Evolutionary conservation across 2,797 vertebrate species (phyloP).

Genomic region (Parotocinclus haroldoi): DNA sequence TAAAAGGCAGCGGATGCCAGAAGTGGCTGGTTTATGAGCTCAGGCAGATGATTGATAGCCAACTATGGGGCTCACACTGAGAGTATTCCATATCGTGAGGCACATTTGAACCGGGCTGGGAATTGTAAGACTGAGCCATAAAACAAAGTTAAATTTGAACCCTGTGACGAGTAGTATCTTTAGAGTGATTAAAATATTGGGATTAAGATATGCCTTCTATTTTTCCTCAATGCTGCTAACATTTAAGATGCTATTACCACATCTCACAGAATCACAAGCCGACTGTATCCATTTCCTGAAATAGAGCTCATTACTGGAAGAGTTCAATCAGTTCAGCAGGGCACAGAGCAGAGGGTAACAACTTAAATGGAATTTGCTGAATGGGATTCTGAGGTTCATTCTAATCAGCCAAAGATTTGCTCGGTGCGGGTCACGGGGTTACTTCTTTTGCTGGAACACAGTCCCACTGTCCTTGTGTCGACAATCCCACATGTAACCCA

Average conservation of each 20-base stretch:
- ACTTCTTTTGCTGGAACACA: not conserved
- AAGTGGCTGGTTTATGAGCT: slow-evolving; percentile 69
- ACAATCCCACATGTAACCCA: not conserved
- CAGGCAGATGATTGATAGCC: slow-evolving; percentile 69
- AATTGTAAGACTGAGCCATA: slow-evolving; percentile 62
- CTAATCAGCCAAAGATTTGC: not conserved
- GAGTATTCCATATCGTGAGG: slow-evolving; percentile 43
- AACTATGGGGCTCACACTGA: slow-evolving; percentile 61
- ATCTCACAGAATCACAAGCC: not conserved
- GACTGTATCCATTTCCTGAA: slow-evolving; percentile 1
- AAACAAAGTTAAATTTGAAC: slow-evolving; percentile 57
- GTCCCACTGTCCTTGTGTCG: slow-evolving; percentile 1
- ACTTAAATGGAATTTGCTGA: not conserved
- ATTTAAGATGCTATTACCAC: not conserved
- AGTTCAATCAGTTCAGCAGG: not conserved
- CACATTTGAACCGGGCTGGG: slow-evolving; percentile 38
- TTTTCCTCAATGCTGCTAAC: not conserved
- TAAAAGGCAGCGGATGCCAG: slow-evolving; percentile 66
- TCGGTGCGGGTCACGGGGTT: not conserved
- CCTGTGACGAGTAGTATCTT: slow-evolving; percentile 7
- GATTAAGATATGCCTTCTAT: slow-evolving; percentile 1
- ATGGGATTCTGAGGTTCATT: not conserved
- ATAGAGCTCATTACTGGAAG: not conserved
- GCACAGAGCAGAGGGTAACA: not conserved
- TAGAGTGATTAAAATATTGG: slow-evolving; percentile 3